phyloP scores from a whole-genome alignment of 92 coral and sea anemone species.

The Pocillopora grandis region DNA sequence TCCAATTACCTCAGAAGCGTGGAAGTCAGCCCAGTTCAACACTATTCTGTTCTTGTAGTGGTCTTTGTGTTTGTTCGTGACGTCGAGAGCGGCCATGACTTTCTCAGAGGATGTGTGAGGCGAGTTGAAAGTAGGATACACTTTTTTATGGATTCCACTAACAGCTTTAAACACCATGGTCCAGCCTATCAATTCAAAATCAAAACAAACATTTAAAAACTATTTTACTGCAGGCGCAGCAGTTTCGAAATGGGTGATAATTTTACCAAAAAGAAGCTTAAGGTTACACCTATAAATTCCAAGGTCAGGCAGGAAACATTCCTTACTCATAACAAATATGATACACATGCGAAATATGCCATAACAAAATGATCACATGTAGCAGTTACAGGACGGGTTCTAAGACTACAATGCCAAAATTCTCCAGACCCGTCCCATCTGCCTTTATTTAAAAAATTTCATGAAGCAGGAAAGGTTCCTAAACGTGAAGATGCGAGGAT shows the following conservation, averaged over 20 bases:
- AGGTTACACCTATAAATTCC: neutral
- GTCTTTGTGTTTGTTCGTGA: slow-evolving; percentile 22
- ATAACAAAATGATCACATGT: too few species aligned
- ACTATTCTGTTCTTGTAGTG: slow-evolving; percentile 56
- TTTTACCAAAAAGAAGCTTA: neutral
- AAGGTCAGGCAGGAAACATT: too few species aligned
- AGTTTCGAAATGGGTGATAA: neutral
- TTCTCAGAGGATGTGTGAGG: slow-evolving; percentile 15
- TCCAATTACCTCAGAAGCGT: slow-evolving; percentile 26
- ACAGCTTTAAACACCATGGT: slow-evolving; percentile 56
- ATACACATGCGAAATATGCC: neutral
- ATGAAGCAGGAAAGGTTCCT: too few species aligned
- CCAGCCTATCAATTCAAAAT: slow-evolving; percentile 22
- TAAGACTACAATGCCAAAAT: too few species aligned
- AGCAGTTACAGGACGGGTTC: too few species aligned
- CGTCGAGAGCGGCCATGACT: slow-evolving; percentile 29
- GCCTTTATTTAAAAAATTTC: too few species aligned
- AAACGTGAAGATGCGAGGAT: too few species aligned
- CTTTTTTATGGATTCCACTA: slow-evolving; percentile 12
- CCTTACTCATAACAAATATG: neutral
- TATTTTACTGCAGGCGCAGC: too few species aligned
- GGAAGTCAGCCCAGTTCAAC: slow-evolving; percentile 34
- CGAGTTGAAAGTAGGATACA: slow-evolving; percentile 17
- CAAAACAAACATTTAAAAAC: neutral
- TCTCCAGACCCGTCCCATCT: too few species aligned